These are phyloP conservation scores for Chromoteleia sp. DNA, from an alignment of 2,888 invertebrate species.

Conservation along the genomic window DNA sequence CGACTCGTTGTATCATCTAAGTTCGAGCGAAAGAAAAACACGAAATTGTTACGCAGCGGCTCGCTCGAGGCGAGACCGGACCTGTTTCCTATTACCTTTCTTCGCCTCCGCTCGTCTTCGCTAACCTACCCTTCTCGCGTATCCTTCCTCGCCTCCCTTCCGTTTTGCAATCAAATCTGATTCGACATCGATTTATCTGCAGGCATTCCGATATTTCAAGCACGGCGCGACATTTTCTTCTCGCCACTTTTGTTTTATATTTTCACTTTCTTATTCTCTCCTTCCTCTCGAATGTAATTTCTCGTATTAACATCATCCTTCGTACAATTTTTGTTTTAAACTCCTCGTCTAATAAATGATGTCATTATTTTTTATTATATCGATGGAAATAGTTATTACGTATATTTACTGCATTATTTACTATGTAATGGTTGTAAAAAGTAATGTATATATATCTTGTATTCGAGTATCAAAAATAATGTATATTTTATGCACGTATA, in stretches of 20 bases:
- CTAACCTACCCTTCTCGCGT: slow-evolving; percentile 43
- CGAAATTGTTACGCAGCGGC: slow-evolving; percentile 80
- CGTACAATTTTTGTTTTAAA: too few relatives aligned
- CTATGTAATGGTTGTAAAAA: too few relatives aligned
- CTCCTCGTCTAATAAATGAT: background rate
- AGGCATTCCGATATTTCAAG: slow-evolving; percentile 78
- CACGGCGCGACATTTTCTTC: slow-evolving; percentile 75
- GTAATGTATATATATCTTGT: too few relatives aligned
- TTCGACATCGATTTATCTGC: slow-evolving; percentile 83
- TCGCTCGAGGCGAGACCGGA: slow-evolving; percentile 83
- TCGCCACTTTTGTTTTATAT: slow-evolving; percentile 23
- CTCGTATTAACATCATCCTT: slow-evolving; percentile 8
- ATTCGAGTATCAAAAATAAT: too few relatives aligned
- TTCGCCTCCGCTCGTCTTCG: slow-evolving; percentile 73
- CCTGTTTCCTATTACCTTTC: slow-evolving; percentile 84
- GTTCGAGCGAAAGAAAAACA: slow-evolving; percentile 78
- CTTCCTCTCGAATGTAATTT: slow-evolving; percentile 7
- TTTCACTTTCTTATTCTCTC: slow-evolving; percentile 38
- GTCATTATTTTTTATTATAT: background rate
- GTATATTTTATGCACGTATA: too few relatives aligned
- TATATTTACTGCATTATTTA: too few relatives aligned
- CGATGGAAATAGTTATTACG: too few relatives aligned
- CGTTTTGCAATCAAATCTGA: slow-evolving; percentile 81
- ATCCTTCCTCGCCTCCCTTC: slow-evolving; percentile 50
- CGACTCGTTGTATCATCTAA: slow-evolving; percentile 76